phyloP scores from a whole-genome alignment of 2,888 invertebrate species.

The Buathra laborator region DNA sequence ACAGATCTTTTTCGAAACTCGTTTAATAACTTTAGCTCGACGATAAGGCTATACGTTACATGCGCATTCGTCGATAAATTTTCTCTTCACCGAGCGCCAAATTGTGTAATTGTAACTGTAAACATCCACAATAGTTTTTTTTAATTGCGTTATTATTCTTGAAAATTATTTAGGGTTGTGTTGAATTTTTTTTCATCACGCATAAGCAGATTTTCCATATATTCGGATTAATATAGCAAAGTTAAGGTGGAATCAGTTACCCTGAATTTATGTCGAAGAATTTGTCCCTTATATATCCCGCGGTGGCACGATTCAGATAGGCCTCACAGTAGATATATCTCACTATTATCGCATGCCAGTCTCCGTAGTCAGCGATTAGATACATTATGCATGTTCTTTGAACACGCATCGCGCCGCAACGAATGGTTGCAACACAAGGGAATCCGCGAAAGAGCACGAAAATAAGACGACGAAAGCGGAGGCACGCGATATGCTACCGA shows the following conservation, averaged over 20 bases:
- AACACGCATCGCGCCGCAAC: slow-evolving; percentile 52
- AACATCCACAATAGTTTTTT: too few relatives aligned
- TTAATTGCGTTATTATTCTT: too few relatives aligned
- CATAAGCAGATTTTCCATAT: not conserved
- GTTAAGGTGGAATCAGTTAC: not conserved
- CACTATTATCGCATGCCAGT: slow-evolving; percentile 57
- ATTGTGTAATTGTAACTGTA: too few relatives aligned
- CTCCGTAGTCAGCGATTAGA: slow-evolving; percentile 60
- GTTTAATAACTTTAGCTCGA: not conserved
- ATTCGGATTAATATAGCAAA: not conserved
- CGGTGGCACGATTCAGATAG: not conserved
- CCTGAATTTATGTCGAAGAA: not conserved
- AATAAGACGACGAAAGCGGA: slow-evolving; percentile 31
- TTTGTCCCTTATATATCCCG: not conserved
- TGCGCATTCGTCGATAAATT: not conserved
- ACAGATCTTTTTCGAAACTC: not conserved
- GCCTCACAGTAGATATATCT: slow-evolving; percentile 39
- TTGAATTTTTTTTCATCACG: too few relatives aligned
- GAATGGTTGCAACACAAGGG: slow-evolving; percentile 18
- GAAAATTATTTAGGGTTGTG: too few relatives aligned
- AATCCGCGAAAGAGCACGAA: slow-evolving; percentile 50
- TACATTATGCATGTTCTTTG: slow-evolving; percentile 59
- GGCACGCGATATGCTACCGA: slow-evolving; percentile 58
- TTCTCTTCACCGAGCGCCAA: not conserved
- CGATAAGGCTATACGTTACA: not conserved